Base-by-base conservation (phyloP, 2,888 invertebrate genomes). In the Gymnocheta viridis region DNA sequence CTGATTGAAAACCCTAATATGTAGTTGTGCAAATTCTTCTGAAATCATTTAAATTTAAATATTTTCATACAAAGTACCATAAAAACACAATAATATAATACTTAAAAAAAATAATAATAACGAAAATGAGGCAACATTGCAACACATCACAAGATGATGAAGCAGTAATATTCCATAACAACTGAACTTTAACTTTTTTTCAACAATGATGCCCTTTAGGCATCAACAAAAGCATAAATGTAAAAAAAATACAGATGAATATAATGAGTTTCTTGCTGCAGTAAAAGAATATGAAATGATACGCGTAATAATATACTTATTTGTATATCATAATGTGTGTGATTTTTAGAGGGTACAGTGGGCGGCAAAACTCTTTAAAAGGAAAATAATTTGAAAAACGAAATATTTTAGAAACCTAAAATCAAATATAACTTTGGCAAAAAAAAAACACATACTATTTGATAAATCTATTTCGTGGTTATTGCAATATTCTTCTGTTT, bases 111-210 rank as follows among this genome's bases (percentile, higher is more conserved):
- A 19, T 0, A n/a, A 19, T n/a, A 24, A 49, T 32, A n/a, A 2
- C 2, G 10, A 67, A 69, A 73, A 47, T 69, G 38, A 73, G 38
- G 6, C 62, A 69, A 49, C 62, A 73, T 24, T 73, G 51, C 72
- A 35, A 10, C 29, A 24, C n/a, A 41, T 27, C 35, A 60, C n/a
- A 38, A 49, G 29, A 70, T 56, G 24, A 72, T 41, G 60, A 29
- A 67, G 32, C 29, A 29, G 41, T 54, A n/a, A 54, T 10, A 29
- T 38, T 74, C 6, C 22, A 4, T 7, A 6, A 66, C 19, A 54
- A 76, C 41, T 79, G 79, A 79, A 70, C 70, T 70, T 70, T 60
- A 56, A 10, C 35, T 38, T 79, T 27, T 38, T 49, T 56, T 38
- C 27, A 1, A 24, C 22, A 29, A 29, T 49, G 35, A 66, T 70